Base-by-base conservation (phyloP, 2,113 vertebrate genomes). In the Nesoenas mayeri region DNA sequence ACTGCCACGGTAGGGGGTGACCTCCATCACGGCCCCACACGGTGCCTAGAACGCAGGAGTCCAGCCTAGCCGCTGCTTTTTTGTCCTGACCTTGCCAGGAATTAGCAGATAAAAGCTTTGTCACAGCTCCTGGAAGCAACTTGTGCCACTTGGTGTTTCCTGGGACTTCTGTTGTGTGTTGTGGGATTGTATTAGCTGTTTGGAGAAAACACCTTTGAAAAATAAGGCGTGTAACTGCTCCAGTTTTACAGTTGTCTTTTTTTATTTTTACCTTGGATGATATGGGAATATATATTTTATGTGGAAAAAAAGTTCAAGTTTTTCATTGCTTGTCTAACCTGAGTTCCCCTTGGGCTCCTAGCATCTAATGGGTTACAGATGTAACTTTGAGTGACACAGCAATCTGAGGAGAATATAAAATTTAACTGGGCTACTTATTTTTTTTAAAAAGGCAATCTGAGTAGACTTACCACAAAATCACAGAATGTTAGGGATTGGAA, bases 181-280 rank as follows among this genome's bases (percentile, higher is more conserved):
- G 47, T 6, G 31, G 28, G 48, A 4, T 50, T 20, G 47, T 48
- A 42, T 42, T 42, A 42, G 40, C 40, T 42, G 40, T 42, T 21
- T 8, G 28, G n/a, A 42, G 34, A 28, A 31, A 40, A 79, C 4
- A 14, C 47, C 47, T 48, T 48, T 48, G 47, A 7, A 48, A 48
- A 48, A 48, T 20, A 48, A 48, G 47, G 47, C 20, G 47, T 10
- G 8, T 48, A 48, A 48, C 20, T 48, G 47, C 56, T 32, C 6
- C 2, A 0, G 9, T 0, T 29, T 5, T 32, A 26, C 0, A 0
- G 36, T 29, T 21, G 12, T 42, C 15, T 42, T n/a, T n/a, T n/a
- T 42, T 42, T 42, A 15, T 42, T 42, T 42, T 42, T 42, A 13
- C 12, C 9, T 40, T 2, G 54, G 31, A 0, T 8, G 36, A 10